Evolutionary conservation across 2,797 vertebrate species (phyloP), one percentile per base, ranked within the genome.

Genomic region (Protonibea diacanthus): DNA sequence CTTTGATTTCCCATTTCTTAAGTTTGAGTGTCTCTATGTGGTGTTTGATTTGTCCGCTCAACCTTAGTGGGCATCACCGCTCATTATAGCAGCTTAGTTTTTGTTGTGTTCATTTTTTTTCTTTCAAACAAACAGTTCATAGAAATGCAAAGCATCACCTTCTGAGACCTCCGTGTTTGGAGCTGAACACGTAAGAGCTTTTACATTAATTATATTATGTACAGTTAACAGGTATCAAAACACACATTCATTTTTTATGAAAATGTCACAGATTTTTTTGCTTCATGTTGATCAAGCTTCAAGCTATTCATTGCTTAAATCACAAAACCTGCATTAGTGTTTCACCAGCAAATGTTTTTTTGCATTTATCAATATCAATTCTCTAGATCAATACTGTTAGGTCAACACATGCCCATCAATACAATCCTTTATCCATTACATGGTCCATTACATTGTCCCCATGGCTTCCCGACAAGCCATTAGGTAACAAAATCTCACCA

Each of bases 361-460:
- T 69, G 25, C 65, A 73, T 90, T 88, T 79, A 89, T 93, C 88
- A 86, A 85, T 91, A 89, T 80, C 80, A 88, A 87, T 90, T 81
- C 65, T 75, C 61, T 53, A 60, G 58, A 86, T 94, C 92, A 69
- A 91, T 93, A 78, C 52, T 80, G 76, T 91, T 86, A 93, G 89
- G 87, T 89, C 90, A 91, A 92, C 91, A 94, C 83, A 91, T 92
- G 88, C 72, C 88, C 89, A 90, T 92, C 90, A 88, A 89, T 89
- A 75, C 88, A 81, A 91, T 89, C 83, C 85, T 89, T 91, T 82
- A 92, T 91, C 92, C 91, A 94, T 93, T 94, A 94, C 89, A 89
- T 56, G 83, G 81, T 90, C 93, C 92, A 93, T 94, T 94, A 93
- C 89, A 84, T 80, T 80, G 88, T 93, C 94, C 88, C 91, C 48